A percentile compares a stretch with the other conserved stretches of the same genome.
These are phyloP conservation scores for Hippocampus kuda DNA, from an alignment of 2,797 vertebrate species.

Conservation along the genomic window DNA sequence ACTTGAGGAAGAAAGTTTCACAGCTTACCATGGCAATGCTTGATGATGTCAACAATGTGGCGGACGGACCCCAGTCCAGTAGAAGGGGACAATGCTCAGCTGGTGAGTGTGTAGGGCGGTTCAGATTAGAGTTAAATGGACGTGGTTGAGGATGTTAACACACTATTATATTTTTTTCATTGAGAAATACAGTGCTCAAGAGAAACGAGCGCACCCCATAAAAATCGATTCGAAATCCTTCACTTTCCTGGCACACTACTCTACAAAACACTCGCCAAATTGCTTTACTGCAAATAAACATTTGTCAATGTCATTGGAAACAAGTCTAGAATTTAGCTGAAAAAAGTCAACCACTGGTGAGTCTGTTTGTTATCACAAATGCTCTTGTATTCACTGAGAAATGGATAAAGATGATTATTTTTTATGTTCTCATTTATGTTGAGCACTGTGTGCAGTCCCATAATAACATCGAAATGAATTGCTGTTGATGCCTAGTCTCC, in stretches of 20 bases:
- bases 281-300: background rate
- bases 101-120: constrained; percentile 62
- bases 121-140: background rate
- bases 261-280: background rate
- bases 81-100: constrained; percentile 69
- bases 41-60: constrained; percentile 73
- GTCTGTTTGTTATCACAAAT: too few relatives aligned
- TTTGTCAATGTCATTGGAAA: background rate
- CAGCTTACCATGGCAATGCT: constrained; percentile 73
- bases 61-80: constrained; percentile 66
- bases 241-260: too few relatives aligned
- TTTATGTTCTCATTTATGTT: too few relatives aligned
- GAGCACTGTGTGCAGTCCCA: background rate
- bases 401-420: too few relatives aligned
- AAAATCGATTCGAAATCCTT: background rate
- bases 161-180: background rate
- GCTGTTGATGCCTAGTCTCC: background rate
- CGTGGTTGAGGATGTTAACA: background rate
- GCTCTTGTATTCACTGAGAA: background rate
- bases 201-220: background rate
- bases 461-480: background rate
- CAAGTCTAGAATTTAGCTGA: too few relatives aligned
- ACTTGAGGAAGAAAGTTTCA: constrained; percentile 72
- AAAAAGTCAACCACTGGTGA: too few relatives aligned
- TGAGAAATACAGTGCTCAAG: background rate